Conservation (phyloP, 2,113 vertebrate species). For the Mustelus asterias region DNA sequence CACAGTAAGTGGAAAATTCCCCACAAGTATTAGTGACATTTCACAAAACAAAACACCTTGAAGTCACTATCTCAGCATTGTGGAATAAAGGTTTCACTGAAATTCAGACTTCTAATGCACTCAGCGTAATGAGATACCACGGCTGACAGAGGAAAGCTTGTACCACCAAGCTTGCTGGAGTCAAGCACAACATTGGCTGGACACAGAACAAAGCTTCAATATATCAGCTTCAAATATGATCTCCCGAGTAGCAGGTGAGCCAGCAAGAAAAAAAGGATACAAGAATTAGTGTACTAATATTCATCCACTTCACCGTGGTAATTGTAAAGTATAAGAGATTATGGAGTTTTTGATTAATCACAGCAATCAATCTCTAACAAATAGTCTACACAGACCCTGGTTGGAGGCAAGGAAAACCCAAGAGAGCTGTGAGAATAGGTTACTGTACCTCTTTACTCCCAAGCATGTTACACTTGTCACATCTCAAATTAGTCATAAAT, state of each 20-base stretch:
- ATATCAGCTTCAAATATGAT: not conserved
- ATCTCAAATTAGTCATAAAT: not conserved
- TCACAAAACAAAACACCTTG: not conserved
- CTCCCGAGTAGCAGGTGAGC: not conserved
- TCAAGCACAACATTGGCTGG: not conserved
- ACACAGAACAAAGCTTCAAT: not conserved
- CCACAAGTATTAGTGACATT: not conserved
- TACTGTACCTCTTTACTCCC: not conserved
- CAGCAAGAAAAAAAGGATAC: not conserved
- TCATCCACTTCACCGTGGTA: not conserved
- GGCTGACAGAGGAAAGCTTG: not conserved
- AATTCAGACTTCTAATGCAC: not conserved
- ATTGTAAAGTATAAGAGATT: not conserved
- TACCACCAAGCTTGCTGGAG: not conserved
- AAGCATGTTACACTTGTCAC: not conserved
- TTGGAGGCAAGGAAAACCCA: not conserved
- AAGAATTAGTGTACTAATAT: not conserved
- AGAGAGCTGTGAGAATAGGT: not conserved
- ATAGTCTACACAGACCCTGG: not conserved
- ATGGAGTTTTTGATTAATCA: not conserved
- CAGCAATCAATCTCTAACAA: not conserved
- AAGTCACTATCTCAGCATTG: not conserved
- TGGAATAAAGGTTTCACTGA: not conserved
- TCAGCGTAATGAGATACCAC: not conserved
- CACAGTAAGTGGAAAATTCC: not conserved